Evolutionary conservation across 2,113 vertebrate genomes (phyloP).

Genomic region (Notothenia coriiceps): DNA sequence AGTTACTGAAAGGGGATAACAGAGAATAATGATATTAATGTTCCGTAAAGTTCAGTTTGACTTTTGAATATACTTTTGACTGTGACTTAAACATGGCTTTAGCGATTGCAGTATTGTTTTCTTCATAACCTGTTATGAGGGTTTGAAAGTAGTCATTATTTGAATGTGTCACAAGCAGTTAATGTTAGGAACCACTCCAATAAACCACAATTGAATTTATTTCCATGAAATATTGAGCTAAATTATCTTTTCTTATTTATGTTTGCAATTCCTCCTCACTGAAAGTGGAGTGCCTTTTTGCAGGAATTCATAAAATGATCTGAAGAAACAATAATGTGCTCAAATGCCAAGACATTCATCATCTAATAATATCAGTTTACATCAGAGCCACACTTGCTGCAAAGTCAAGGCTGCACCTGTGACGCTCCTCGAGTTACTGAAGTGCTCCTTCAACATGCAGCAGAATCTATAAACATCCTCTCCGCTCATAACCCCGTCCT

Average conservation of each 20-base stretch:
- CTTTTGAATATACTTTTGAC: too few species aligned
- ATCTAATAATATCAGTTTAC: conserved; percentile 28
- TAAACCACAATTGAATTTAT: not conserved
- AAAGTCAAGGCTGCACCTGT: conserved; percentile 48
- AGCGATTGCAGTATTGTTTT: too few species aligned
- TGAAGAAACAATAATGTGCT: conserved; percentile 9
- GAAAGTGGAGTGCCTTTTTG: not conserved
- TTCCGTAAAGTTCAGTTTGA: not conserved
- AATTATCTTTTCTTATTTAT: conserved; percentile 1
- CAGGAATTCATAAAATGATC: not conserved
- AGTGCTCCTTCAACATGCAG: conserved; percentile 36
- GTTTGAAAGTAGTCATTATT: not conserved
- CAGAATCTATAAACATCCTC: conserved; percentile 39
- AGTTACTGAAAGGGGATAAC: not conserved
- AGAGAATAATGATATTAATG: not conserved
- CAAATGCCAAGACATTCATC: conserved; percentile 19
- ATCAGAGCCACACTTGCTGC: conserved; percentile 15
- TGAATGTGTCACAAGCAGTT: not conserved
- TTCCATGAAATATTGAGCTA: not conserved
- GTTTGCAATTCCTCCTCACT: not conserved
- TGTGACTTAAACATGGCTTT: not conserved
- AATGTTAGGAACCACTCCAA: not conserved
- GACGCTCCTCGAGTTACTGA: conserved; percentile 38
- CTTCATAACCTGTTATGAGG: not conserved
- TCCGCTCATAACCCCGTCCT: conserved; percentile 24